Evolutionary conservation across 2,113 vertebrate genomes (phyloP).

Genomic region (Ailuropoda melanoleuca): DNA sequence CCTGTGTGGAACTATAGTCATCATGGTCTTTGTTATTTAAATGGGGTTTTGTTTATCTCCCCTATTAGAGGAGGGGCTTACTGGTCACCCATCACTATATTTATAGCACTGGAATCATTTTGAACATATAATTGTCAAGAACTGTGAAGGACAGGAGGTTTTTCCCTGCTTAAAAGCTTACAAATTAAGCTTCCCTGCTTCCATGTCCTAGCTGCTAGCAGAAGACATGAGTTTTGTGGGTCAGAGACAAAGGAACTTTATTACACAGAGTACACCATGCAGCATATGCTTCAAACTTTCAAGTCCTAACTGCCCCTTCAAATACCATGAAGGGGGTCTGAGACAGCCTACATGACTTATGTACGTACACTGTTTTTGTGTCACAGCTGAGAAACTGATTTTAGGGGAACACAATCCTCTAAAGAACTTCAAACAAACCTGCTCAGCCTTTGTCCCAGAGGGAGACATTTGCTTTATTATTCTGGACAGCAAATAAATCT

Average conservation of each 20-base stretch:
- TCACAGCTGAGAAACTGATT: neutral
- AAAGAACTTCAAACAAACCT: neutral
- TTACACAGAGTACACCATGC: fast-evolving
- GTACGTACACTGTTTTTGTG: neutral
- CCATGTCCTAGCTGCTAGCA: neutral
- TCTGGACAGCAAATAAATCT: neutral
- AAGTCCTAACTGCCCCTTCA: neutral
- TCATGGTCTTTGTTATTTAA: neutral
- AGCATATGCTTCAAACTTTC: neutral
- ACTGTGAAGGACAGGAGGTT: neutral
- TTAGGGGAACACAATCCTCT: neutral
- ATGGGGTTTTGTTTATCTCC: neutral
- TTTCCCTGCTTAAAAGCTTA: neutral
- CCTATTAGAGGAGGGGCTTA: fast-evolving
- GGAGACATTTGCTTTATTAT: neutral
- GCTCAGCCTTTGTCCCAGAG: neutral
- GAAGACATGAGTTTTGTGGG: neutral
- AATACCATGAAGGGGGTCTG: neutral
- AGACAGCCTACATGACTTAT: neutral
- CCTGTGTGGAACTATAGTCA: neutral
- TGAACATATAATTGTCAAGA: neutral
- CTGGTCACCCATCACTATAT: neutral
- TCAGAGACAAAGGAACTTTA: neutral
- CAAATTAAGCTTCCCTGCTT: neutral
- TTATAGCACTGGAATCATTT: neutral